Evolutionary conservation across 2,888 invertebrate species (phyloP), one percentile per base, ranked within the genome.

Genomic region (Aporophyla lueneburgensis): DNA sequence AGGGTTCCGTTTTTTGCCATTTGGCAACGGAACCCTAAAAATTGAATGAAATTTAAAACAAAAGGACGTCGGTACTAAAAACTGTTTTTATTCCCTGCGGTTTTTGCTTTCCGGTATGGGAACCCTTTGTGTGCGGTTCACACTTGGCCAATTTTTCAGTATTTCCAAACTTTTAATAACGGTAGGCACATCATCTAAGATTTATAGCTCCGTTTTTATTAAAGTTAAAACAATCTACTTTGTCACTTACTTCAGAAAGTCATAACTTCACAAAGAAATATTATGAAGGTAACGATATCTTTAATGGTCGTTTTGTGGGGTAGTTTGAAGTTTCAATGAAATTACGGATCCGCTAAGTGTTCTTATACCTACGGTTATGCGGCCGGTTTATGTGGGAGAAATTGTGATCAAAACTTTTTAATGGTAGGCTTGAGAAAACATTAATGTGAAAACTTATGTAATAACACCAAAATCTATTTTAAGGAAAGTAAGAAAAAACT

Each of bases 321-420:
- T 70, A 81, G 62, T 78, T 74, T 62, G 1, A 71, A 74, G 74
- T 85, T 85, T 73, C 72, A 81, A 75, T 71, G 40, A 71, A 56
- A 84, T 81, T 58, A 83, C 72, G 63, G 71, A 68, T 43, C 58
- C 56, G 66, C 19, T 58, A 59, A 80, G 27, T n/a, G 63, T 65
- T 24, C 59, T 59, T 78, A 66, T 46, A 46, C 33, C 33, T 53
- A 68, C 43, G 27, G n/a, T 19, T 59, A 5, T 24, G 53, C 14
- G 65, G 6, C 19, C 24, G 46, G 51, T 69, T 75, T 72, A 51
- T 67, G 54, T 62, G 54, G 66, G 46, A 51, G 27, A 46, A 72
- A 71, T 24, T 56, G 66, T 67, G 68, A 77, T 83, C 58, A 73
- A 67, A 83, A 84, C 54, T 76, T 81, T 80, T 67, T 63, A 76